These are phyloP conservation scores for Hycleus cichorii DNA, from an alignment of 1,140 invertebrate species.

Conservation along the genomic window DNA sequence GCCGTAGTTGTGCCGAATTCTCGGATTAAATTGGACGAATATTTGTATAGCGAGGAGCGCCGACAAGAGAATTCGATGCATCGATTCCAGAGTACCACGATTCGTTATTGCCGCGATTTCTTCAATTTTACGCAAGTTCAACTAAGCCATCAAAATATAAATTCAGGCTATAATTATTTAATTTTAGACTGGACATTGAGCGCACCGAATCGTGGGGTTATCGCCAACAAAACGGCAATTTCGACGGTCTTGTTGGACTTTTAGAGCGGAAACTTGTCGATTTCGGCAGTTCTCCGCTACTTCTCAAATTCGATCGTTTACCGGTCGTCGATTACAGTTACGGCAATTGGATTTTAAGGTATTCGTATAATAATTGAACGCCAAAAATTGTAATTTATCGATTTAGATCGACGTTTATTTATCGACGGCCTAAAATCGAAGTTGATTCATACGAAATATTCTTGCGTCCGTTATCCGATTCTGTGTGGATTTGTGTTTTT, in stretches of 20 bases:
- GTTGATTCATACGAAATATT: constrained; percentile 51
- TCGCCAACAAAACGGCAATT: constrained; percentile 48
- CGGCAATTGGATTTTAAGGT: constrained; percentile 50
- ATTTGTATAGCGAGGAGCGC: constrained; percentile 42
- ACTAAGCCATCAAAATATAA: too few relatives aligned
- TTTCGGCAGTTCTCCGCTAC: constrained; percentile 50
- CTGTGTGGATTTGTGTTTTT: constrained; percentile 49
- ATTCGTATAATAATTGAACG: constrained; percentile 13
- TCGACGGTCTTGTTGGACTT: constrained; percentile 55
- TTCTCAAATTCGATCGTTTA: constrained; percentile 48
- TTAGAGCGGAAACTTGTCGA: constrained; percentile 50
- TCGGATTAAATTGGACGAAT: constrained; percentile 45
- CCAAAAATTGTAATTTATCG: background rate
- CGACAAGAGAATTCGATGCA: constrained; percentile 51
- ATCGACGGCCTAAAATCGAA: constrained; percentile 51
- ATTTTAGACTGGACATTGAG: constrained; percentile 44
- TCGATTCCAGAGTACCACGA: constrained; percentile 50
- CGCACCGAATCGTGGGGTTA: constrained; percentile 56
- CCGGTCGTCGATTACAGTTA: constrained; percentile 51
- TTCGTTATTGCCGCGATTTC: constrained; percentile 49
- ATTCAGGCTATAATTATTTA: too few relatives aligned
- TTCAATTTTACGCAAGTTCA: constrained; percentile 44
- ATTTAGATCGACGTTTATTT: constrained; percentile 44
- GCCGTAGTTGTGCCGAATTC: constrained; percentile 45
- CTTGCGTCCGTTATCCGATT: constrained; percentile 45